Conservation (phyloP, 2,113 vertebrate species). For the Odontesthes bonariensis region DNA sequence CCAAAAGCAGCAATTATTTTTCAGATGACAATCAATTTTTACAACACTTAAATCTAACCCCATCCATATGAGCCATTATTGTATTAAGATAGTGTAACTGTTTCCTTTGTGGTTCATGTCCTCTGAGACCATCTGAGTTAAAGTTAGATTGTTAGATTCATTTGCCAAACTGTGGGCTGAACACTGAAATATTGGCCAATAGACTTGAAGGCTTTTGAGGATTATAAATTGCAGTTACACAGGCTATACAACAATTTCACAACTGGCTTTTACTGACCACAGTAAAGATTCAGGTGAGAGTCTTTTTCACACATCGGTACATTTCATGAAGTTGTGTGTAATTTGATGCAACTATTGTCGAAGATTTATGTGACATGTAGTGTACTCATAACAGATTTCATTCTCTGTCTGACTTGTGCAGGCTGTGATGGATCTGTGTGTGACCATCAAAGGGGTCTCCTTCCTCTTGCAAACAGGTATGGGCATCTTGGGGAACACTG, state of each 20-base stretch:
- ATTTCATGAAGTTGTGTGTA: not conserved
- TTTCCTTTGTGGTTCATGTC: slow-evolving; percentile 25
- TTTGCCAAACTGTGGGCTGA: slow-evolving; percentile 53
- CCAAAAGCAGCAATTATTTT: not conserved
- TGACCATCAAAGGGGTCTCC: slow-evolving; percentile 85
- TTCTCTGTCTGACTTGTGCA: slow-evolving; percentile 42
- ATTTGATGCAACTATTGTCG: not conserved
- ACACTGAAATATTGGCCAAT: slow-evolving; percentile 23
- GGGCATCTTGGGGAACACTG: slow-evolving; percentile 79
- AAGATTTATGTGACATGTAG: not conserved
- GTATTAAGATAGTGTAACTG: not conserved
- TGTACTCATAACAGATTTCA: slow-evolving; percentile 15
- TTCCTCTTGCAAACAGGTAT: slow-evolving; percentile 85
- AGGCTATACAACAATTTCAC: slow-evolving; percentile 20
- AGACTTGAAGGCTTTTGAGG: slow-evolving; percentile 41
- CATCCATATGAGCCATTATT: not conserved
- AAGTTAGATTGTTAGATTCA: slow-evolving; percentile 48
- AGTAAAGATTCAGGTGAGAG: slow-evolving; percentile 62
- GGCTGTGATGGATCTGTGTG: slow-evolving; percentile 82
- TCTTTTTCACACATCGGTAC: not conserved
- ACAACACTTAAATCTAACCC: not conserved
- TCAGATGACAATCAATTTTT: not conserved
- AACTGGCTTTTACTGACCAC: not conserved
- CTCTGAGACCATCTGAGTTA: slow-evolving; percentile 43
- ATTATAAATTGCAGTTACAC: slow-evolving; percentile 70